Base-by-base conservation (phyloP, 2,113 vertebrate genomes). In the Carettochelys insculpta region DNA sequence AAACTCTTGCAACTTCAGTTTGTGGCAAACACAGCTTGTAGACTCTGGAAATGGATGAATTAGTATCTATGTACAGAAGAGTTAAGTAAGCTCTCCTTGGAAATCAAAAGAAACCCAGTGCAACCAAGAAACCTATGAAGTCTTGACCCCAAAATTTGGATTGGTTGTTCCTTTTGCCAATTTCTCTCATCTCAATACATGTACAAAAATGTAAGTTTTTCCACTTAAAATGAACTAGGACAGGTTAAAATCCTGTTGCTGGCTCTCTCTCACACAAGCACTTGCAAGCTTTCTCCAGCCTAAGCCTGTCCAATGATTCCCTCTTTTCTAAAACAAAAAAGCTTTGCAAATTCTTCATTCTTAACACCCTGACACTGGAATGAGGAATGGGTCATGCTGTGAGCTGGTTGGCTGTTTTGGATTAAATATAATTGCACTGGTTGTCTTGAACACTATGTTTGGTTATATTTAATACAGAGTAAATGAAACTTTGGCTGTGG, bases 81-180 rank as follows among this genome's bases (percentile, higher is more conserved):
- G 87, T 92, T 87, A 94, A 94, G 83, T 92, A 68, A 65, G 34
- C 53, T 85, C 88, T 81, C 27, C 81, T 93, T 75, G 79, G 58
- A 85, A 88, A 83, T 17, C 25, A 56, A 45, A 41, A 47, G 29
- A 90, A 31, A 88, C 77, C 2, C 4, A 31, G 76, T 22, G 83
- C 52, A 83, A 83, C 56, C 11, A 79, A 51, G 88, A 92, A 87
- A 19, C 43, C 34, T n/a, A 38, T 79, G 8, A 56, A 24, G 53
- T 86, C 45, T 79, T 85, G 3, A 65, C 81, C 77, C 65, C 56
- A 76, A 51, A 89, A 41, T 77, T 5, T 58, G 31, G 22, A 0
- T 79, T 91, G 91, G 3, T 54, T 53, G 13, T 5, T 83, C 53
- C 43, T 38, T 73, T 90, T 90, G 13, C 53, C 79, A 93, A 81